Conservation (phyloP, 2,797 vertebrate species). For the Phyllotis vaccarum region DNA sequence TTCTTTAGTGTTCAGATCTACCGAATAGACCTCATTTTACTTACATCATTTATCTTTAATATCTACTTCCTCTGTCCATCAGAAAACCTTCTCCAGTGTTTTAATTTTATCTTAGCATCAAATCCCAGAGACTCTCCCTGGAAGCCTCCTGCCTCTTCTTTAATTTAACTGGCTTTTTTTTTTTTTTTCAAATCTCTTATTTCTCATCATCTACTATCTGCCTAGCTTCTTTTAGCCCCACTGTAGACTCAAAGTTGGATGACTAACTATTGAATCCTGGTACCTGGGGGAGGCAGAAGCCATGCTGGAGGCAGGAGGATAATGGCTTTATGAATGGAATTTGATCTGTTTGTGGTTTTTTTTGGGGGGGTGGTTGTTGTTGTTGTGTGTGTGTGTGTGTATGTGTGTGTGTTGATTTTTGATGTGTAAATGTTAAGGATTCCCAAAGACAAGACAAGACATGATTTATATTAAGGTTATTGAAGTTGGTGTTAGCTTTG, state of each 20-base stretch:
- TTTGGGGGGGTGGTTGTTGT: no score
- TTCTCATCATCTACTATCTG: conserved; percentile 3
- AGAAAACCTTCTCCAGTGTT: conserved; percentile 24
- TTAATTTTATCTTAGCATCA: conserved; percentile 47
- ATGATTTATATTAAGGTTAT: conserved; percentile 49
- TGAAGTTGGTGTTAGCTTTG: conserved; percentile 27
- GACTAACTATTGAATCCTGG: conserved; percentile 35
- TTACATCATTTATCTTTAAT: conserved; percentile 7
- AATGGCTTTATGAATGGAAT: conserved; percentile 55
- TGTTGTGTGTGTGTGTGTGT: no score
- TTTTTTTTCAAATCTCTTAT: conserved; percentile 41
- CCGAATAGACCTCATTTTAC: conserved; percentile 13
- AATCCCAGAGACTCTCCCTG: conserved; percentile 10
- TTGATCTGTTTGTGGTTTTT: conserved; percentile 16
- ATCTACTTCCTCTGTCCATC: conserved; percentile 25
- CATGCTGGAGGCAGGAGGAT: conserved; percentile 54
- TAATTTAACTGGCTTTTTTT: neutral
- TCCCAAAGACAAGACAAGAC: conserved; percentile 34
- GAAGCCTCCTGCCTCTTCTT: neutral
- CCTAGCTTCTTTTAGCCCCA: neutral
- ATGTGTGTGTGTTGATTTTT: conserved; percentile 71
- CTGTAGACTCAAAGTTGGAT: neutral
- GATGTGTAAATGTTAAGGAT: conserved; percentile 54
- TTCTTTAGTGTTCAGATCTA: conserved; percentile 49
- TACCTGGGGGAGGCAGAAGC: conserved; percentile 56